Percentiles rank a stretch among this genome's conserved stretches.
Conservation (phyloP, 2,113 vertebrate species). For the Balaenoptera acutorostrata region DNA sequence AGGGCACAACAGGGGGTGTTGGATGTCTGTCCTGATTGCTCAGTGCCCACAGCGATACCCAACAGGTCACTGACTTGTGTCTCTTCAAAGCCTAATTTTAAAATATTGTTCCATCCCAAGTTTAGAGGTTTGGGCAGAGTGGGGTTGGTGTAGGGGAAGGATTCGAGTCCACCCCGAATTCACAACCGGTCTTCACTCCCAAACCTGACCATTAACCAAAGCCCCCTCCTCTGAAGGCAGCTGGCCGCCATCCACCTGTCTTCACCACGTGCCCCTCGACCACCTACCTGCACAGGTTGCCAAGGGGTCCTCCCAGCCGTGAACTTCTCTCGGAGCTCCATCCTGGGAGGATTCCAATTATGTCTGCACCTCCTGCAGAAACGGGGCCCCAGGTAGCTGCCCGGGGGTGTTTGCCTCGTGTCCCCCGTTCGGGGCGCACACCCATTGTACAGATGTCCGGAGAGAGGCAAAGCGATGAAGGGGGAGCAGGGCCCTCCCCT, state of each 20-base stretch:
- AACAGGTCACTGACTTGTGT: background rate
- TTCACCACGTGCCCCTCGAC: background rate
- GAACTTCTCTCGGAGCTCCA: background rate
- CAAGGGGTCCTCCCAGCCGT: background rate
- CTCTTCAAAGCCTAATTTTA: background rate
- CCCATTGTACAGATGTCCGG: rapidly evolving
- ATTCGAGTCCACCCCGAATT: background rate
- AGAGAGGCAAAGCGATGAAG: no score
- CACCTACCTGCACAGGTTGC: background rate
- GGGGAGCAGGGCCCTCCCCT: background rate
- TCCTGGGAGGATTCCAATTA: background rate
- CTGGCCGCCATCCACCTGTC: background rate
- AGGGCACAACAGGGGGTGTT: background rate
- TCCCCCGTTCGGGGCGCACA: background rate
- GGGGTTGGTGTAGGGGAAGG: background rate
- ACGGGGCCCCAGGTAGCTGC: background rate
- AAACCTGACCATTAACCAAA: background rate
- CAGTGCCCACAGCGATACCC: background rate
- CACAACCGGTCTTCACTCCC: background rate
- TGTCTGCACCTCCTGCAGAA: background rate
- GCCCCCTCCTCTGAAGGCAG: background rate
- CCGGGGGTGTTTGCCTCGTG: background rate
- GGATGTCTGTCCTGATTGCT: background rate
- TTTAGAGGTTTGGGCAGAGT: background rate
- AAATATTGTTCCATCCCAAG: background rate